Evolutionary conservation across 2,888 invertebrate species (phyloP).

Genomic region (Drosophila barbarae): DNA sequence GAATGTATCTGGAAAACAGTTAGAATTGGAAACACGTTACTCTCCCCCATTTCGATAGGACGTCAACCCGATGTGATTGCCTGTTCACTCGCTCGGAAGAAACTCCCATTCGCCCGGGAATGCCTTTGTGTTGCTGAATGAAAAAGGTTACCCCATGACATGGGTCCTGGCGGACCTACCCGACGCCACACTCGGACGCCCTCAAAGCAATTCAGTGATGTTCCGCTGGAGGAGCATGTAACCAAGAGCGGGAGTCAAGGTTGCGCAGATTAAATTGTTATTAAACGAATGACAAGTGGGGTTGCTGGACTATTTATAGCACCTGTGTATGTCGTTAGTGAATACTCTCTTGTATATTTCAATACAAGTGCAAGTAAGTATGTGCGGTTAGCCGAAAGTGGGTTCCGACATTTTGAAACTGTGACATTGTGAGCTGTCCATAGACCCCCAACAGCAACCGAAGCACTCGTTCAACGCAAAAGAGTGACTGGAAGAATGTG

Average conservation of each 20-base stretch:
- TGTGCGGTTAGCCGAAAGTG: constrained; percentile 1
- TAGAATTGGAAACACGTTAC: background rate
- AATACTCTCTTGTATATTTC: background rate
- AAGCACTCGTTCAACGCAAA: background rate
- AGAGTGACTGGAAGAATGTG: background rate
- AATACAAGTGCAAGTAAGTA: too few relatives aligned
- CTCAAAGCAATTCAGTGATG: background rate
- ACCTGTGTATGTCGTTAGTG: background rate
- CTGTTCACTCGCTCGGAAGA: constrained; percentile 50
- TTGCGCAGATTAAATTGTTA: constrained; percentile 4
- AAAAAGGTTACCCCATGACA: constrained; percentile 26
- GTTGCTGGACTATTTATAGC: constrained; percentile 1
- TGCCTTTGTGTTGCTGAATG: constrained; percentile 34
- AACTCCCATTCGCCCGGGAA: constrained; percentile 24
- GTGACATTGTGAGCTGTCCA: background rate
- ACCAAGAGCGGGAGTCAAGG: constrained; percentile 1
- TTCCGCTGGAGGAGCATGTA: constrained; percentile 2
- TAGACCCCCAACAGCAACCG: background rate
- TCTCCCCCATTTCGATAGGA: background rate
- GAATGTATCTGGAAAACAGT: constrained; percentile 83
- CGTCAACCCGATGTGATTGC: background rate
- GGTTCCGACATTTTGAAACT: constrained; percentile 1
- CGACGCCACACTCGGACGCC: background rate
- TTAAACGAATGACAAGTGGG: constrained; percentile 10
- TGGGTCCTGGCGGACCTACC: background rate